Evolutionary conservation across 2,888 invertebrate genomes (phyloP).

Genomic region (Machimus rusticus): DNA sequence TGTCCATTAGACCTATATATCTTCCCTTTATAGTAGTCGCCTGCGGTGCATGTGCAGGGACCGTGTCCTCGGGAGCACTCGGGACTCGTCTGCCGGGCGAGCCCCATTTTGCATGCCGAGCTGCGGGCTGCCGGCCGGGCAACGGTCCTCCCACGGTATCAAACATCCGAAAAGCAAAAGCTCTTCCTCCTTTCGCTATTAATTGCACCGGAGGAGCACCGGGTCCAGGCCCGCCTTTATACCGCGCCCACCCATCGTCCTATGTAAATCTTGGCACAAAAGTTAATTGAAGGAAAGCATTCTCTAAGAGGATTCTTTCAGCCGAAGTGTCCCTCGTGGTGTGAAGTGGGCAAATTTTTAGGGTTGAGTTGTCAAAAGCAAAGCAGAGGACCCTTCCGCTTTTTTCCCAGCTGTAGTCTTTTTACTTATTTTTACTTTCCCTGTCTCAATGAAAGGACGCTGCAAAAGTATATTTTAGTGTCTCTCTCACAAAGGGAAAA

Average conservation of each 20-base stretch:
- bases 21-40: background rate
- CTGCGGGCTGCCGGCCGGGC: too few species aligned
- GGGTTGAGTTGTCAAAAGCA: background rate
- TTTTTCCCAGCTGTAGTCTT: background rate
- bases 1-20: conserved; percentile 40
- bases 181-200: background rate
- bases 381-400: background rate
- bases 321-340: background rate
- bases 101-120: background rate
- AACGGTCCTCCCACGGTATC: background rate
- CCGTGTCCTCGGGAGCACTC: background rate
- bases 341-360: background rate
- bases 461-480: background rate
- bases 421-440: background rate
- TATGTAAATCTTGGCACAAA: background rate
- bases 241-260: background rate
- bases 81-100: background rate
- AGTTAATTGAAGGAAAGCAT: background rate
- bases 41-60: background rate
- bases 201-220: background rate
- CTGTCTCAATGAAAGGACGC: background rate
- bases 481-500: background rate
- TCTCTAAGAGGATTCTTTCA: background rate
- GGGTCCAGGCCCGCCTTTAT: background rate
- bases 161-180: background rate